Conservation (phyloP, 2,888 invertebrate genomes). For the Nasonia oneida region DNA sequence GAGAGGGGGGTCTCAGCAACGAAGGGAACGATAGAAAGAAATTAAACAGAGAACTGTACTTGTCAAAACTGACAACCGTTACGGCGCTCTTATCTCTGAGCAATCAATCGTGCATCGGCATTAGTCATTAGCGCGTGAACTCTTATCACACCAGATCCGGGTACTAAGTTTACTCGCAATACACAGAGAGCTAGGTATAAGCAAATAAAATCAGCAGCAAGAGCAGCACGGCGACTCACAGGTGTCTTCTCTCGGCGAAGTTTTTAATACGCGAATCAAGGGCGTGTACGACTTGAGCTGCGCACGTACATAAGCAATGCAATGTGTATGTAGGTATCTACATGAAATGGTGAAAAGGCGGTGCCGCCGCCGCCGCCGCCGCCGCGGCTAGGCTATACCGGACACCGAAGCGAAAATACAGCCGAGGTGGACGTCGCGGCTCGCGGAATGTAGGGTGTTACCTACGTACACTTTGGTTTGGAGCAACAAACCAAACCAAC, state of each 20-base stretch:
- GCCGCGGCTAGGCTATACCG: conserved; percentile 34
- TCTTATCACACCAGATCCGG: neutral
- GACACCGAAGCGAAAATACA: conserved; percentile 30
- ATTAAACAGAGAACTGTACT: neutral
- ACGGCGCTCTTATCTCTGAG: neutral
- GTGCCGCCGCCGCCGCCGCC: conserved; percentile 72
- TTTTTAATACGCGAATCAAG: conserved; percentile 59
- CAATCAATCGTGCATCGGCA: neutral
- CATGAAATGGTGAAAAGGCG: conserved; percentile 75
- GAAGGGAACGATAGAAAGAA: neutral
- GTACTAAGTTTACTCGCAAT: neutral
- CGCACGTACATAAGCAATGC: neutral
- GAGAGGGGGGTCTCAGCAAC: neutral
- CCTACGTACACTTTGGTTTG: neutral
- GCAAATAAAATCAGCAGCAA: conserved; percentile 4
- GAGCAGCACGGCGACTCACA: neutral
- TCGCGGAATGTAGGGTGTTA: neutral
- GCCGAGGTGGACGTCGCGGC: neutral
- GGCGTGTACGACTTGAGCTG: conserved; percentile 67
- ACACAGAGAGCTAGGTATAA: neutral
- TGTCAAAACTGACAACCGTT: conserved; percentile 18
- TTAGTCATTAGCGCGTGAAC: conserved; percentile 5
- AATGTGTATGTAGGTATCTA: conserved; percentile 51
- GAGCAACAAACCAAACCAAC: neutral
- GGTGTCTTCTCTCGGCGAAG: neutral